Base-by-base conservation (phyloP, 2,113 vertebrate species). In the Alouatta palliata region DNA sequence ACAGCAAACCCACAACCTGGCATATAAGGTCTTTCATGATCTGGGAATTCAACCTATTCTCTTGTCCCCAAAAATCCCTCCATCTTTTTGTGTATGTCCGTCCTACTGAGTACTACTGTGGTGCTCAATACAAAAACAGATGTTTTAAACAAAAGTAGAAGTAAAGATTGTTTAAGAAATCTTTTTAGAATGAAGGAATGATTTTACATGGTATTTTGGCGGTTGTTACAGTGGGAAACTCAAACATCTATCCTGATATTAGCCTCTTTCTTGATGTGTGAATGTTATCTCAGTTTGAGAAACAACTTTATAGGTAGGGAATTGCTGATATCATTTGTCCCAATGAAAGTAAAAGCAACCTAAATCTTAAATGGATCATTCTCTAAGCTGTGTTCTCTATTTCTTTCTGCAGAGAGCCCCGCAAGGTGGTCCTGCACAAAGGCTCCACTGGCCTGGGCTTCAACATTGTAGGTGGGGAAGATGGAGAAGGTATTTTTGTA, bases 401-500 rank as follows among this genome's bases (percentile, higher is more conserved):
- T 98, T 99, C 94, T 99, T 98, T 99, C 97, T 98, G 95, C 99
- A 99, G 99, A 98, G 99, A 99, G 87, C 99, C 99, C 92, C 99
- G 99, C 96, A 99, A 99, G 98, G 99, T 99, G 6, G 99, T 99
- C 83, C 99, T 99, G 82, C 99, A 99, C 98, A 99, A 99, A 98
- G 99, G 99, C 95, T 99, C 99, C 95, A 99, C 99, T 2, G 99
- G 99, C 98, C 99, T 99, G 97, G 99, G 99, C 97, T 99, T 99
- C 98, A 99, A 99, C 98, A 99, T 99, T 37, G 99, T 99, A 86
- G 99, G 99, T 8, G 99, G 99, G 30, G 99, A 99, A 98, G 99
- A 99, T 25, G 99, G 99, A 89, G 99, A 99, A 99, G 99, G 99
- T 91, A 99, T 99, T 98, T 99, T 99, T 77, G 99, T 99, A 47